Percentiles rank a stretch among this genome's conserved stretches.
These are phyloP conservation scores for Nomada hirtipes DNA, from an alignment of 2,888 invertebrate species.

Conservation along the genomic window DNA sequence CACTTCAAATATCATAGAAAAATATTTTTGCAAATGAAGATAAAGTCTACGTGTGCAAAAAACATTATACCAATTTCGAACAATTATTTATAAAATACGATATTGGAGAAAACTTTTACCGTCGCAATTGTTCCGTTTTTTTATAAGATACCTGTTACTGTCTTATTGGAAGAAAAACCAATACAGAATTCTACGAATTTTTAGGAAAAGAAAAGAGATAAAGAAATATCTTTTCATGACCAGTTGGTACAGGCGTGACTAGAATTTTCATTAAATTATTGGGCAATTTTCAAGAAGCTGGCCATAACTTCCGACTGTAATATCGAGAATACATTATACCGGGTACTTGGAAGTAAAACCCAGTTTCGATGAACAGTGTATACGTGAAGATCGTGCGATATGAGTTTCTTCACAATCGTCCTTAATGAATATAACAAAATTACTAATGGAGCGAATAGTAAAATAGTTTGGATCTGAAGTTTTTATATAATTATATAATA, in stretches of 20 bases:
- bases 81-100: no score
- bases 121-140: no score
- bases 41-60: neutral
- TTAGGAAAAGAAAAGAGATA: conserved; percentile 4
- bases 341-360: conserved; percentile 38
- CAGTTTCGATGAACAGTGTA: conserved; percentile 16
- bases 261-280: conserved; percentile 53
- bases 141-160: neutral
- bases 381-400: conserved; percentile 26
- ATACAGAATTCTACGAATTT: neutral
- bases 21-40: neutral
- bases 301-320: conserved; percentile 33
- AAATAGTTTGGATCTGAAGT: no score
- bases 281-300: conserved; percentile 28
- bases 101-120: no score
- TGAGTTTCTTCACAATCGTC: neutral
- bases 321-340: conserved; percentile 40
- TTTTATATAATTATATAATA: neutral
- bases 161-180: neutral
- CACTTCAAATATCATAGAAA: neutral
- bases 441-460: no score
- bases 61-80: no score
- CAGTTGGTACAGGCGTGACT: conserved; percentile 37
- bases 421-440: neutral
- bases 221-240: conserved; percentile 30